A percentile compares a stretch with the other conserved stretches of the same genome.
These are phyloP conservation scores for Amniataba percoides DNA, from an alignment of 2,797 vertebrate species.

Conservation along the genomic window DNA sequence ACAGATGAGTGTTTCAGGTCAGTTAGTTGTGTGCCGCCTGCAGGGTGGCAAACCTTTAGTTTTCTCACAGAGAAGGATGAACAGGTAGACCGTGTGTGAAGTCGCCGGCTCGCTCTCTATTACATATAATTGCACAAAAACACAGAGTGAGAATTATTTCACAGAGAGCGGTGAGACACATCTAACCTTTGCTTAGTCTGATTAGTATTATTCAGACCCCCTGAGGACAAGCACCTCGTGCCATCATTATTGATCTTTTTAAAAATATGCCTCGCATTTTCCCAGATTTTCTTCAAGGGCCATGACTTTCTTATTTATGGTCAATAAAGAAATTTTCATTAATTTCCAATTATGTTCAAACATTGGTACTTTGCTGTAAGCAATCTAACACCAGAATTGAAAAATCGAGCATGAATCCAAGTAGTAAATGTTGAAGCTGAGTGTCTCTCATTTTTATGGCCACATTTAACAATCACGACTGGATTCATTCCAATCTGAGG, in stretches of 20 bases:
- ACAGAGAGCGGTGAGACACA: slow-evolving; percentile 6
- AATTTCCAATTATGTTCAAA: slow-evolving; percentile 48
- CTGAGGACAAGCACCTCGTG: slow-evolving; percentile 22
- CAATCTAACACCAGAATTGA: slow-evolving; percentile 24
- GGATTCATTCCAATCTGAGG: slow-evolving; percentile 18
- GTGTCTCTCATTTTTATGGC: slow-evolving; percentile 36
- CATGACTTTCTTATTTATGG: slow-evolving; percentile 46
- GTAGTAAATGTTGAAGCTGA: slow-evolving; percentile 19
- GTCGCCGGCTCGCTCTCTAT: not conserved
- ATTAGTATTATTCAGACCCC: slow-evolving; percentile 35
- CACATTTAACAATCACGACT: slow-evolving; percentile 43
- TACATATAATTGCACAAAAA: slow-evolving; percentile 14
- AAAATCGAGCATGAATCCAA: slow-evolving; percentile 32
- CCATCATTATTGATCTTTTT: slow-evolving; percentile 44
- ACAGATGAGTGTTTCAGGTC: slow-evolving; percentile 64
- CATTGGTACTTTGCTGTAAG: slow-evolving; percentile 35
- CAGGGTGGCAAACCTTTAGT: slow-evolving; percentile 29
- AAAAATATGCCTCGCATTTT: slow-evolving; percentile 43
- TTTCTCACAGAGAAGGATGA: slow-evolving; percentile 40
- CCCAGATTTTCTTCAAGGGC: slow-evolving; percentile 32
- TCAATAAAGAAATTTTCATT: slow-evolving; percentile 45
- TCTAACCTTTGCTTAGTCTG: slow-evolving; percentile 37
- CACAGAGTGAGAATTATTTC: slow-evolving; percentile 9
- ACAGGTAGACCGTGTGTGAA: slow-evolving; percentile 51
- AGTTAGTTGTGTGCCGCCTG: slow-evolving; percentile 44